Conservation (phyloP, 2,113 vertebrate genomes). For the Chitala chitala region DNA sequence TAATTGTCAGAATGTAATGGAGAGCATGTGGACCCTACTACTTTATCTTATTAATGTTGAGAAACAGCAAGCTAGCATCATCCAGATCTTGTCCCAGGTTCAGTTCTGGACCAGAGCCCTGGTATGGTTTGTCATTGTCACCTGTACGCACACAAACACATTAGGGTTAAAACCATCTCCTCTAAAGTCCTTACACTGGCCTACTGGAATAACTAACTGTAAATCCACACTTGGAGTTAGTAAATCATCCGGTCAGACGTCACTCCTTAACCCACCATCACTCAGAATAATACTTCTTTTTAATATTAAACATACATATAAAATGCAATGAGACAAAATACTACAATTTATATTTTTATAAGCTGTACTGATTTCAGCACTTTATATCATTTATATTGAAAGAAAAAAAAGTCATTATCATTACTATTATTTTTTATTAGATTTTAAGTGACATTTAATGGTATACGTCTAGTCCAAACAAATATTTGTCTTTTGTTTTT, state of each 20-base stretch:
- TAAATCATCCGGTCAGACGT: background rate
- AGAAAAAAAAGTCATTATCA: conserved; percentile 1
- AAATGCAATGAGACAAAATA: conserved; percentile 15
- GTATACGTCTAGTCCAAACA: background rate
- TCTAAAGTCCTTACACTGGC: background rate
- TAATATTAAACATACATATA: conserved; percentile 8
- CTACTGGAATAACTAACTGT: background rate
- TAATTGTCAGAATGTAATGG: background rate
- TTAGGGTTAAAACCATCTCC: too few relatives aligned
- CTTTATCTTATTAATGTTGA: background rate
- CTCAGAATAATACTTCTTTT: background rate
- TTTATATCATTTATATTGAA: conserved; percentile 22
- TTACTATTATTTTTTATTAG: conserved; percentile 18
- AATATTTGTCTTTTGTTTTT: conserved; percentile 7
- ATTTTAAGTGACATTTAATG: background rate
- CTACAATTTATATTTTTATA: conserved; percentile 21
- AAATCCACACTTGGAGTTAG: background rate
- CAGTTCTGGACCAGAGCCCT: too few relatives aligned
- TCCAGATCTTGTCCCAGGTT: too few relatives aligned
- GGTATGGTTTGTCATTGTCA: too few relatives aligned
- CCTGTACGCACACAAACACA: too few relatives aligned
- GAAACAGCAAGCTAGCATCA: too few relatives aligned
- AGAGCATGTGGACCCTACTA: background rate
- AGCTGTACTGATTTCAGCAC: conserved; percentile 17
- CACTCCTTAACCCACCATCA: background rate